phyloP scores from a whole-genome alignment of 2,888 invertebrate genomes.

The Acleris sparsana region DNA sequence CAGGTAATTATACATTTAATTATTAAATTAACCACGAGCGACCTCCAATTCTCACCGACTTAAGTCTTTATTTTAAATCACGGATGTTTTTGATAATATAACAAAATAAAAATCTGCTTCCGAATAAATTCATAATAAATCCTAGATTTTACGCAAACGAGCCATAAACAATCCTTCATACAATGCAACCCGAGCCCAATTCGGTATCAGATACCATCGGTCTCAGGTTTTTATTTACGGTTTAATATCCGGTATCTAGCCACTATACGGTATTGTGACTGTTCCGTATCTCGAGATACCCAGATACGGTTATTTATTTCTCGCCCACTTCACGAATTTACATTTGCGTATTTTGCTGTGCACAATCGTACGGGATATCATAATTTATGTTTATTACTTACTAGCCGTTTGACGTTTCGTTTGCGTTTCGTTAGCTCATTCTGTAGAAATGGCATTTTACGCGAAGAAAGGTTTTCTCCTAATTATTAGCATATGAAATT shows the following conservation, averaged over 20 bases:
- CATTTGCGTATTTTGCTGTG: constrained; percentile 21
- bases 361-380: not conserved
- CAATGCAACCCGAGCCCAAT: constrained; percentile 41
- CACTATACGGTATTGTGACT: constrained; percentile 30
- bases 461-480: too few species aligned
- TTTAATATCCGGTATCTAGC: constrained; percentile 62
- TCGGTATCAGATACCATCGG: constrained; percentile 43
- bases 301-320: constrained; percentile 47
- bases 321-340: constrained; percentile 48
- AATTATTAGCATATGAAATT: too few species aligned
- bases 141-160: not conserved
- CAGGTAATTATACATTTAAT: too few species aligned
- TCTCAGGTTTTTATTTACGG: constrained; percentile 69
- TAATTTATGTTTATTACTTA: constrained; percentile 4
- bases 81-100: too few species aligned
- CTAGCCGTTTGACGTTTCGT: too few species aligned
- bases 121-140: not conserved
- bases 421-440: too few species aligned
- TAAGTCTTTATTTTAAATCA: too few species aligned
- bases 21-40: too few species aligned
- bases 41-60: too few species aligned
- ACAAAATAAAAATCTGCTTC: too few species aligned
- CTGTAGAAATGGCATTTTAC: too few species aligned
- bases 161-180: constrained; percentile 2
- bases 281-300: constrained; percentile 32